These are phyloP conservation scores for Anastrepha obliqua DNA, from an alignment of 1,140 invertebrate genomes.

Conservation along the genomic window DNA sequence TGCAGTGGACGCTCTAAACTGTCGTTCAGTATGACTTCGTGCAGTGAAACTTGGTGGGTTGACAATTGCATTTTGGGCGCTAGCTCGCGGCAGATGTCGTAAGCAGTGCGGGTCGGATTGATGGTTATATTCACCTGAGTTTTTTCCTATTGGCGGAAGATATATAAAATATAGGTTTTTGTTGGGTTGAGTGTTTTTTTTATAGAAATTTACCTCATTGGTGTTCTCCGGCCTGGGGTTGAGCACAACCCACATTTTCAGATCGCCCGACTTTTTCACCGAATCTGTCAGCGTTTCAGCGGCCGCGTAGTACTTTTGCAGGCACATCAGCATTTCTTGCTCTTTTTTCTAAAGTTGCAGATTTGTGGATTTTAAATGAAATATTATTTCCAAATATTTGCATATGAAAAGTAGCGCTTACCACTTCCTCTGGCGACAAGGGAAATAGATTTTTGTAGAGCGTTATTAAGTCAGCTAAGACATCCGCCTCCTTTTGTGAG, in stretches of 20 bases:
- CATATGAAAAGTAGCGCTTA: constrained; percentile 54
- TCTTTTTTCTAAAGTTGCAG: constrained; percentile 77
- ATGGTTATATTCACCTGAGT: constrained; percentile 75
- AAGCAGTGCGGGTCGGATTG: constrained; percentile 84
- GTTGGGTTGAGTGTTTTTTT: not conserved
- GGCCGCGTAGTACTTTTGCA: constrained; percentile 81
- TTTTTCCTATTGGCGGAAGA: constrained; percentile 65
- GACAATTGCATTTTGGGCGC: constrained; percentile 79
- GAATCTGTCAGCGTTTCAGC: constrained; percentile 75
- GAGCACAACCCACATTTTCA: constrained; percentile 84
- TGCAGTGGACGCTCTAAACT: constrained; percentile 85
- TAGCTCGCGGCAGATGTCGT: constrained; percentile 83
- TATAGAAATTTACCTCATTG: constrained; percentile 63
- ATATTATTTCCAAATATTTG: too few species aligned
- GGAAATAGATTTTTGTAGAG: constrained; percentile 76
- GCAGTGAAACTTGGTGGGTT: constrained; percentile 81
- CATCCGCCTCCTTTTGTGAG: constrained; percentile 80
- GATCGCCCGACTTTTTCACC: constrained; percentile 83
- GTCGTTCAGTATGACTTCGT: constrained; percentile 85
- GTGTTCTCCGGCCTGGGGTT: constrained; percentile 70
- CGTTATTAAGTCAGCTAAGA: constrained; percentile 82
- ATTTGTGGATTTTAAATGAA: too few species aligned
- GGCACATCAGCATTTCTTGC: constrained; percentile 81
- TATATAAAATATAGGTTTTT: not conserved
- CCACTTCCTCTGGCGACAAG: constrained; percentile 75